Evolutionary conservation across 1,140 invertebrate genomes (phyloP).

Genomic region (Microplitis mediator): DNA sequence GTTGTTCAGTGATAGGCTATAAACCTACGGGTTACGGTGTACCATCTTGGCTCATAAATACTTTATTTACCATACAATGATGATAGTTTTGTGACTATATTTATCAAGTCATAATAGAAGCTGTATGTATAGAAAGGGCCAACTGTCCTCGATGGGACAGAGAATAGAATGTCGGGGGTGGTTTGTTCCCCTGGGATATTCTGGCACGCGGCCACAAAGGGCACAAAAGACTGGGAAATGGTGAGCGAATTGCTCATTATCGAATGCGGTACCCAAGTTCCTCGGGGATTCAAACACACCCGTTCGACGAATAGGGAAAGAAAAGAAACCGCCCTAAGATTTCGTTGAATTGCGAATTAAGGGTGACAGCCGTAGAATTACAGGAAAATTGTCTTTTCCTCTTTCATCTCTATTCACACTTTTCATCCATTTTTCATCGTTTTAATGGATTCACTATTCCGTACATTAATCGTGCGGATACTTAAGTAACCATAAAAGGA

Average conservation of each 20-base stretch:
- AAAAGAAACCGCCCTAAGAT: constrained; percentile 3
- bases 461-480: too few relatives aligned
- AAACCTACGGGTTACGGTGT: too few relatives aligned
- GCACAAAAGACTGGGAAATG: constrained; percentile 51
- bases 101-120: neutral
- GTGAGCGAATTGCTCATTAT: constrained; percentile 55
- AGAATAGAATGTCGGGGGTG: neutral
- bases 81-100: neutral
- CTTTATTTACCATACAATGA: neutral
- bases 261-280: constrained; percentile 38
- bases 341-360: constrained; percentile 18
- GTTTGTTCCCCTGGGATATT: neutral
- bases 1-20: too few relatives aligned
- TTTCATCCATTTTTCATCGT: constrained; percentile 3
- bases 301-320: constrained; percentile 8
- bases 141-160: neutral
- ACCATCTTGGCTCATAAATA: too few relatives aligned
- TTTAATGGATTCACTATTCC: neutral
- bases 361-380: constrained; percentile 34
- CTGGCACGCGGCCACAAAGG: constrained; percentile 44
- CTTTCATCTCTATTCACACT: neutral
- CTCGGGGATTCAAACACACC: constrained; percentile 22
- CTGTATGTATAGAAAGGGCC: neutral
- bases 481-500: too few relatives aligned
- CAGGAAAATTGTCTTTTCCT: constrained; percentile 38